Evolutionary conservation across 2,888 invertebrate species (phyloP), one percentile per base, ranked within the genome.

Genomic region (Parnassius smintheus): DNA sequence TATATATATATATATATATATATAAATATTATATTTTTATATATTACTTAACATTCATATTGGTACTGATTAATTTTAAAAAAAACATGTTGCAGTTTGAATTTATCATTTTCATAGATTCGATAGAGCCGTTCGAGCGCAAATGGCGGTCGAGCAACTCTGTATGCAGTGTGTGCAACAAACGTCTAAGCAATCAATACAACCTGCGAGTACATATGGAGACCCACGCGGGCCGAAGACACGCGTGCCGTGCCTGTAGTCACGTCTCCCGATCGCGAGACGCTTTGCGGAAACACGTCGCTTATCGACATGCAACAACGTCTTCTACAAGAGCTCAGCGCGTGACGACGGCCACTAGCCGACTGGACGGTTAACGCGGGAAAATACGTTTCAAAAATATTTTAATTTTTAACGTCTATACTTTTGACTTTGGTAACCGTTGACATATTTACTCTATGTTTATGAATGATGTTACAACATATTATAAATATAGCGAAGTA

Each of bases 171-270:
- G 94, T 97, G 59, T 97, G 97, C 85, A 95, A 96, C 78, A 97
- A 97, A 82, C 96, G 96, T 64, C 91, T 97, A 56, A 97, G 96
- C 82, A 97, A 97, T 87, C 97, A 97, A 83, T 97, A 97, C 91
- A 97, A 97, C 83, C 86, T 97, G 73, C 93, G 97, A 65, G 97
- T 97, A 65, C 97, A 97, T 77, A 95, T 97, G 94, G 97, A 97
- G 79, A 97, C 97, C 22, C 97, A 97, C 83, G 96, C 97, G 76
- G 97, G 97, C 70, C 95, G 96, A 56, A 94, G 96, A 44, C 97
- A 97, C 83, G 96, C 97, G 45, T 97, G 97, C 78, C 94, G 95
- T 67, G 96, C 96, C 0, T 97, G 97, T 86, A 94, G 95, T 0
- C 97, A 97, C 82, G 97, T 97, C 49, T 97, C 97, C 50, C 93